Percentiles rank a stretch among this genome's conserved stretches.
Conservation (phyloP, 2,113 vertebrate species). For the Pygoscelis adeliae region DNA sequence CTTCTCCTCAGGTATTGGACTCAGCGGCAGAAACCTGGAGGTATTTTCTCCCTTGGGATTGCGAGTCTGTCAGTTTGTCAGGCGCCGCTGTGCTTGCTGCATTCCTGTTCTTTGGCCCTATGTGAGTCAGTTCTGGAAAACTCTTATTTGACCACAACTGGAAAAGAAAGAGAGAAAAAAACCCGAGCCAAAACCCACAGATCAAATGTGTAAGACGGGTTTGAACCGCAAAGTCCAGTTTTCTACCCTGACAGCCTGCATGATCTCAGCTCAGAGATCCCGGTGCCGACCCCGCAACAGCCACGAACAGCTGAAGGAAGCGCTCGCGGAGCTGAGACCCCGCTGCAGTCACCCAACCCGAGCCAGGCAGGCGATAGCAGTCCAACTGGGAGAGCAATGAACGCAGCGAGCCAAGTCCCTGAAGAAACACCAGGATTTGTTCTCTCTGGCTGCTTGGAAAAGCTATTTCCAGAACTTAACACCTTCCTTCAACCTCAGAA, state of each 20-base stretch:
- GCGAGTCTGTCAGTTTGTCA: not conserved
- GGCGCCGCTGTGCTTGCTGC: not conserved
- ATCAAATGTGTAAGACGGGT: not conserved
- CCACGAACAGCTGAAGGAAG: not conserved
- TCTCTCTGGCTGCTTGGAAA: conserved; percentile 4
- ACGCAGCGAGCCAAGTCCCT: fast-evolving
- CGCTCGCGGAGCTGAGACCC: not conserved
- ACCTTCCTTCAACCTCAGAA: conserved; percentile 33
- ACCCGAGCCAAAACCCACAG: not conserved
- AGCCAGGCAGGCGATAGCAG: not conserved
- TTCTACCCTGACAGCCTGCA: not conserved
- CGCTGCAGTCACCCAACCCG: not conserved
- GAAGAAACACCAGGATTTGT: not conserved
- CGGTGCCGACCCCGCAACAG: not conserved
- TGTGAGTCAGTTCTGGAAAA: conserved; percentile 27
- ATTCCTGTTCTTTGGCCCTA: not conserved
- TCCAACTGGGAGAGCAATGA: not conserved
- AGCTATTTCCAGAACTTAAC: conserved; percentile 40
- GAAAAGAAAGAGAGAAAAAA: not conserved
- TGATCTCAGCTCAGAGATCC: not conserved
- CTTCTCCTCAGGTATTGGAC: not conserved
- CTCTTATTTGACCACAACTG: conserved; percentile 29
- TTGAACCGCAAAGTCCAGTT: not conserved
- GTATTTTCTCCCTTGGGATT: not conserved
- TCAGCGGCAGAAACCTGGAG: not conserved